Evolutionary conservation across 2,888 invertebrate species (phyloP).

Genomic region (Pseudoips prasinana): DNA sequence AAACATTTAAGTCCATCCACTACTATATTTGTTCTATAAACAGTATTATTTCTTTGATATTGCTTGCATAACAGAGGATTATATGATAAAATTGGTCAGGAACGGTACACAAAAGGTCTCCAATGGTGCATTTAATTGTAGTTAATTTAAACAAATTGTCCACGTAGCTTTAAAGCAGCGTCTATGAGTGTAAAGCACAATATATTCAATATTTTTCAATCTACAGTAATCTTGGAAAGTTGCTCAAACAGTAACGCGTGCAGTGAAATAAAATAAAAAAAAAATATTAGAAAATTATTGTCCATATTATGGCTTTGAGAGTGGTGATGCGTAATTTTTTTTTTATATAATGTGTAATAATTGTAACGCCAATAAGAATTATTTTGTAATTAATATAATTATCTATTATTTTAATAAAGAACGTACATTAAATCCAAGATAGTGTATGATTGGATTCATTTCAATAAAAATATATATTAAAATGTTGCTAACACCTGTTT

Average conservation of each 20-base stretch:
- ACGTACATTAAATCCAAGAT: slow-evolving; percentile 75
- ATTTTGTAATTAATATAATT: slow-evolving; percentile 80
- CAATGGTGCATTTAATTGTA: slow-evolving; percentile 79
- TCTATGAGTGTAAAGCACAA: slow-evolving; percentile 68
- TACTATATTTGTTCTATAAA: slow-evolving; percentile 41
- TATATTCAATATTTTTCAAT: slow-evolving; percentile 63
- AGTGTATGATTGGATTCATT: slow-evolving; percentile 81
- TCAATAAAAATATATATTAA: slow-evolving; percentile 83
- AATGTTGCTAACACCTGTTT: slow-evolving; percentile 78
- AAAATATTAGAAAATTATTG: slow-evolving; percentile 55
- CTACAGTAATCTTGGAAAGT: slow-evolving; percentile 53
- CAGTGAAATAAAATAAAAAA: slow-evolving; percentile 43
- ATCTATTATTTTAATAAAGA: slow-evolving; percentile 78
- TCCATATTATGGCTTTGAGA: slow-evolving; percentile 66
- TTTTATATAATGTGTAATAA: slow-evolving; percentile 66
- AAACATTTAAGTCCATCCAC: slow-evolving; percentile 45
- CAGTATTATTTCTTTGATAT: slow-evolving; percentile 66
- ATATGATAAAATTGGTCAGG: slow-evolving; percentile 43
- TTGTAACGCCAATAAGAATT: slow-evolving; percentile 72
- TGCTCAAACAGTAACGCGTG: slow-evolving; percentile 62
- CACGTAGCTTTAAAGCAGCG: slow-evolving; percentile 72
- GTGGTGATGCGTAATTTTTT: slow-evolving; percentile 63
- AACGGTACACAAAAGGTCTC: slow-evolving; percentile 49
- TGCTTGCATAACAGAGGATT: slow-evolving; percentile 65
- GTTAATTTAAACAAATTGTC: slow-evolving; percentile 75